These are phyloP conservation scores for Anoplophora glabripennis DNA, from an alignment of 1,140 invertebrate genomes.

Conservation along the genomic window DNA sequence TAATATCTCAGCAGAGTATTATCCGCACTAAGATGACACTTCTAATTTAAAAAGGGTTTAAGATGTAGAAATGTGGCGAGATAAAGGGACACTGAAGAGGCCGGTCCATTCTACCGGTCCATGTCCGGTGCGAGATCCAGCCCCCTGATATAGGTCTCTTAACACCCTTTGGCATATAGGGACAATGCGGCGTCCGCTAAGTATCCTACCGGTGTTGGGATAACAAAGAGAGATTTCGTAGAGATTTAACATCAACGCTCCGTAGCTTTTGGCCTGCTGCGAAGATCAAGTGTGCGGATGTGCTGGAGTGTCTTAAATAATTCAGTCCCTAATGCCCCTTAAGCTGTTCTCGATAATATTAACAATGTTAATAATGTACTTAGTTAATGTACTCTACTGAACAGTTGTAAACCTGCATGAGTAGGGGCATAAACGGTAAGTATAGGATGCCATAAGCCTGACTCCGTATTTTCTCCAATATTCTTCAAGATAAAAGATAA, in stretches of 20 bases:
- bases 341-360: constrained; percentile 7
- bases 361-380: constrained; percentile 3
- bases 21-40: too few relatives aligned
- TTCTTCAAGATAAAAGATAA: too few relatives aligned
- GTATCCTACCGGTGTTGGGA: constrained; percentile 1
- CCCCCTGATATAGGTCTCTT: not conserved
- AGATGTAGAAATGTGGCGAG: not conserved
- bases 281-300: constrained; percentile 14
- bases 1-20: too few relatives aligned
- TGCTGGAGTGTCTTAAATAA: constrained; percentile 8
- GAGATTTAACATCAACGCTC: constrained; percentile 4
- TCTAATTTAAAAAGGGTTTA: too few relatives aligned
- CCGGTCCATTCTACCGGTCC: too few relatives aligned
- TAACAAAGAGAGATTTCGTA: constrained; percentile 9
- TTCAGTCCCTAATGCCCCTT: constrained; percentile 9
- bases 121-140: too few relatives aligned
- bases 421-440: too few relatives aligned
- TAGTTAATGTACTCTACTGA: not conserved
- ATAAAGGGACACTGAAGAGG: constrained; percentile 1
- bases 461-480: too few relatives aligned
- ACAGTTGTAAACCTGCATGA: too few relatives aligned
- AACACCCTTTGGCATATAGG: constrained; percentile 12
- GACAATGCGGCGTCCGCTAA: constrained; percentile 11
- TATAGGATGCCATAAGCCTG: too few relatives aligned
- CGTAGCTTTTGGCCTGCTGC: constrained; percentile 4